Conservation (phyloP, 1,140 invertebrate genomes). For the Diorhabda elongata region DNA sequence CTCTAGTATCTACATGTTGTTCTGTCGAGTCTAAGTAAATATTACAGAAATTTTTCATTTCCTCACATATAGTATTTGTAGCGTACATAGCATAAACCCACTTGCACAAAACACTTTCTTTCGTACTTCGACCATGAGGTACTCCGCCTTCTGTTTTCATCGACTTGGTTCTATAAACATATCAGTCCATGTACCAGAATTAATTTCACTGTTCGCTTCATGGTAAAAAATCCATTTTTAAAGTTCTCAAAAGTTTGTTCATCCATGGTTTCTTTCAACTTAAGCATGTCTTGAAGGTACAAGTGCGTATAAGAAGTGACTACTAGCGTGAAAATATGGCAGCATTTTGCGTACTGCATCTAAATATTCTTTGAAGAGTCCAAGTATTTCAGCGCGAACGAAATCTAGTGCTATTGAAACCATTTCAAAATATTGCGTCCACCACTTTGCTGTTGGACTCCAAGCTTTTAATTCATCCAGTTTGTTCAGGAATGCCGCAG, state of each 20-base stretch:
- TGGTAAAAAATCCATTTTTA: constrained; percentile 38
- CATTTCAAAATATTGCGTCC: too few species aligned
- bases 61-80: constrained; percentile 32
- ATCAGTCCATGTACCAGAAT: constrained; percentile 44
- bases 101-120: constrained; percentile 25
- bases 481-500: too few species aligned
- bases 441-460: too few species aligned
- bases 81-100: constrained; percentile 27
- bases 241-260: constrained; percentile 3
- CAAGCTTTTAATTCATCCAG: too few species aligned
- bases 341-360: constrained; percentile 46
- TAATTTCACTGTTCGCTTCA: constrained; percentile 41
- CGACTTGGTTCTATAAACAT: constrained; percentile 46
- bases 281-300: too few species aligned
- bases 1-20: constrained; percentile 45
- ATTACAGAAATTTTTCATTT: constrained; percentile 42
- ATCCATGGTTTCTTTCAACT: background rate
- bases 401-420: too few species aligned
- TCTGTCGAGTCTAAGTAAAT: constrained; percentile 36
- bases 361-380: too few species aligned
- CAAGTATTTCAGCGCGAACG: too few species aligned
- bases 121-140: constrained; percentile 31
- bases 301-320: constrained; percentile 47
- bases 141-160: constrained; percentile 39
- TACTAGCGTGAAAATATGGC: constrained; percentile 47